Evolutionary conservation across 2,888 invertebrate genomes (phyloP).

Genomic region (Platerodrilus igneus): DNA sequence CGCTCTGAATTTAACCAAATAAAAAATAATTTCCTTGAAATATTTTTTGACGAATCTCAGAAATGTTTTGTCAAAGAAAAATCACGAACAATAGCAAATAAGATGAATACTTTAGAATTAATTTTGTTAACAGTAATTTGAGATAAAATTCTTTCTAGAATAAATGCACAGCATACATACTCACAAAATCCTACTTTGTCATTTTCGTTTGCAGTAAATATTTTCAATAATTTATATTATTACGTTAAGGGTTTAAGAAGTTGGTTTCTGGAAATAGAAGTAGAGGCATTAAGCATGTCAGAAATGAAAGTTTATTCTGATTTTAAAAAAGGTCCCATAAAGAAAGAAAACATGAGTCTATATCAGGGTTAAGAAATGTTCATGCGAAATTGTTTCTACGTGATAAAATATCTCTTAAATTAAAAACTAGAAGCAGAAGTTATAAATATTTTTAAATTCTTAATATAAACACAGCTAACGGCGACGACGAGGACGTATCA

Average conservation of each 20-base stretch:
- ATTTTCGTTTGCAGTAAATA: no score
- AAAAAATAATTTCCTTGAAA: no score
- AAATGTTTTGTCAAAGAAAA: no score
- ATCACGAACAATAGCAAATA: no score
- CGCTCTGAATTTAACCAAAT: no score
- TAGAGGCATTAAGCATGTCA: conserved; percentile 1
- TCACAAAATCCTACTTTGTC: no score
- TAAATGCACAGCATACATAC: no score
- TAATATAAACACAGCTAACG: background rate
- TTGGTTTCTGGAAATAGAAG: background rate
- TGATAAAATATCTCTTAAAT: background rate
- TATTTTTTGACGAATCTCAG: no score
- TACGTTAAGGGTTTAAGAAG: conserved; percentile 2
- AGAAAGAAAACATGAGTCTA: background rate
- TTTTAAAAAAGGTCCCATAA: background rate
- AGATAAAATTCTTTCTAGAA: no score
- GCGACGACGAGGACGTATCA: background rate
- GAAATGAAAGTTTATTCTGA: conserved; percentile 2
- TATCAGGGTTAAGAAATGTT: background rate
- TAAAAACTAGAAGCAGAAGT: background rate
- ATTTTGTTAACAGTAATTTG: no score
- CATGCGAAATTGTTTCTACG: background rate
- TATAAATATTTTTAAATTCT: background rate
- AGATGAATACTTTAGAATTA: no score
- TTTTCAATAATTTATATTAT: background rate